Conservation (phyloP, 1,140 invertebrate genomes). For the Phocides pigmalion region DNA sequence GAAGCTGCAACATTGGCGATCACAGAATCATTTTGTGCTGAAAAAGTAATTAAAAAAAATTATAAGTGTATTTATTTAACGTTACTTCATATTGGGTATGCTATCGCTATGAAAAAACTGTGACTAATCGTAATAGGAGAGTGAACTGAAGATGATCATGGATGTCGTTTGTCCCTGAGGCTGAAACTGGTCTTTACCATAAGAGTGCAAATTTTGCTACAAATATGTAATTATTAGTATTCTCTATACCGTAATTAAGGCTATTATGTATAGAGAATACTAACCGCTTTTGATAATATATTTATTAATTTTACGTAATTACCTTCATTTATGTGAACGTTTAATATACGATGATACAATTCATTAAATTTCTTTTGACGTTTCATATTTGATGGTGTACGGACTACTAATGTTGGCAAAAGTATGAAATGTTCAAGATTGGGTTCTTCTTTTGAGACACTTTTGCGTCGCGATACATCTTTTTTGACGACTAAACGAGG, state of each 20-base stretch:
- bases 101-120: too few species aligned
- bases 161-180: too few species aligned
- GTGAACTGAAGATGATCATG: too few species aligned
- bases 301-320: neutral
- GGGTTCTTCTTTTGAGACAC: constrained; percentile 51
- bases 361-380: constrained; percentile 76
- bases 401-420: constrained; percentile 71
- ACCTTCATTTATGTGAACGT: constrained; percentile 61
- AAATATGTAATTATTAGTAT: too few species aligned
- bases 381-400: constrained; percentile 76
- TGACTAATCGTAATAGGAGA: too few species aligned
- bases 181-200: too few species aligned
- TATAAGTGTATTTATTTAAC: too few species aligned
- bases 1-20: constrained; percentile 19
- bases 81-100: too few species aligned
- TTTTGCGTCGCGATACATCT: constrained; percentile 57
- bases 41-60: constrained; percentile 21
- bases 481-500: constrained; percentile 67
- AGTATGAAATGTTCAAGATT: constrained; percentile 75
- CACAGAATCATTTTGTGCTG: constrained; percentile 42
- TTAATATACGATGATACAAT: constrained; percentile 72
- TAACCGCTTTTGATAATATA: too few species aligned
- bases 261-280: too few species aligned
- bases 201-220: too few species aligned
- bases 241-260: too few species aligned